Base-by-base conservation (phyloP, 2,113 vertebrate genomes). In the Varanus salvator region DNA sequence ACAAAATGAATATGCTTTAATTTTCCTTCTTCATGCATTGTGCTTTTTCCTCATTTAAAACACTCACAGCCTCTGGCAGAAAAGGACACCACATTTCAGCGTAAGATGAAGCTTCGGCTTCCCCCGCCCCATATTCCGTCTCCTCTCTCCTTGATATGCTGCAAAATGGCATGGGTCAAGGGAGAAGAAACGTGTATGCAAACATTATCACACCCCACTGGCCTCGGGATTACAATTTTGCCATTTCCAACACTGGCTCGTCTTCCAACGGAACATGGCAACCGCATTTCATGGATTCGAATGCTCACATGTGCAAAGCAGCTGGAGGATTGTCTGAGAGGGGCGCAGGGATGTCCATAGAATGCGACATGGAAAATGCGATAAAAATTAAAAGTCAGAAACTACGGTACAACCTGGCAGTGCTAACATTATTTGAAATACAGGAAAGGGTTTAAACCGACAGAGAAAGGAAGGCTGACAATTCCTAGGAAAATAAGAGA, bases 1-100 rank as follows among this genome's bases (percentile, higher is more conserved):
- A 96, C 96, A 98, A 98, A 98, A 98, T 98, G 97, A 98, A 98
- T 97, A 97, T 97, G 97, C 97, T 98, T 98, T 98, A 98, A 98
- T 98, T 97, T 98, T 97, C 97, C 96, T 96, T 97, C 97, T 98
- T 98, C 97, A 97, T 97, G 97, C 97, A 98, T 98, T 98, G 97
- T 97, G 97, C 97, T 96, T 98, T 97, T 98, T 97, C 97, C 97
- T 97, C 97, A 97, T 98, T 98, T 98, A 97, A 97, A 98, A 97
- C 95, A 97, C 95, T 96, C 97, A 97, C 97, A 97, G 97, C 97
- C 97, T 97, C 97, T 98, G 97, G 97, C 97, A 97, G 97, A 97
- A 97, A 98, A 98, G 97, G 97, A 98, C 97, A 98, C 97, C 97
- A 95, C 96, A 97, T 97, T 98, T 97, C 97, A 94, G 93, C 94